Conservation (phyloP, 2,888 invertebrate species). For the Zhengitettix transpicula region DNA sequence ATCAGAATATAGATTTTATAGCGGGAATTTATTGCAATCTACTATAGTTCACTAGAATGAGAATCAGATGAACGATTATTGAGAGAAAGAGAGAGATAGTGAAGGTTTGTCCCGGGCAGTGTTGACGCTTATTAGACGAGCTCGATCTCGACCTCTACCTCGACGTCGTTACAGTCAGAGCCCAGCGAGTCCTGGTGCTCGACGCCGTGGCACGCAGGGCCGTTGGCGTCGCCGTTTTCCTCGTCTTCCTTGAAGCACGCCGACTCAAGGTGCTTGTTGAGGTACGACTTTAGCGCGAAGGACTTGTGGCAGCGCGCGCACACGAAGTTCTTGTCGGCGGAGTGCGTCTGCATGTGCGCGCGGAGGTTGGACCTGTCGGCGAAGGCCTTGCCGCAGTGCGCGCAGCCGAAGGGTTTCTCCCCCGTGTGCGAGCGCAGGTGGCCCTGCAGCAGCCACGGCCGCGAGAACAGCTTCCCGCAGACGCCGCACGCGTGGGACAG, state of each 20-base stretch:
- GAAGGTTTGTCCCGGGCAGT: no score
- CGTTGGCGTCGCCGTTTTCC: not conserved
- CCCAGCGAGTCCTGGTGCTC: not conserved
- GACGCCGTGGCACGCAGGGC: not conserved
- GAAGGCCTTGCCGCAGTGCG: slow-evolving; percentile 85
- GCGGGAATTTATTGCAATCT: no score
- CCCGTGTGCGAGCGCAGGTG: slow-evolving; percentile 83
- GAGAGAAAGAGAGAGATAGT: no score
- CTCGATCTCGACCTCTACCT: slow-evolving; percentile 6
- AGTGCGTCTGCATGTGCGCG: slow-evolving; percentile 92
- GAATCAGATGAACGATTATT: no score
- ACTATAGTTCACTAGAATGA: no score
- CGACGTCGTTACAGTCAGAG: slow-evolving; percentile 1
- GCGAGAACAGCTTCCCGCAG: slow-evolving; percentile 86
- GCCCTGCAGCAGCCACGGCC: slow-evolving; percentile 88
- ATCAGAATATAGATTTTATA: no score
- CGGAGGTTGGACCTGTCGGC: slow-evolving; percentile 86
- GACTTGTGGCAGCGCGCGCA: slow-evolving; percentile 78
- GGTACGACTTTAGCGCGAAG: slow-evolving; percentile 87
- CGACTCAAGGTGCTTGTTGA: slow-evolving; percentile 88
- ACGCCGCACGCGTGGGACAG: slow-evolving; percentile 81
- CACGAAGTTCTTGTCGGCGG: slow-evolving; percentile 74
- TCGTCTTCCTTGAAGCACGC: slow-evolving; percentile 60
- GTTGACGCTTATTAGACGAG: not conserved
- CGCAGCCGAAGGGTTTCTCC: slow-evolving; percentile 85